Evolutionary conservation across 2,113 vertebrate species (phyloP).

Genomic region (Herpetotheres cachinnans): DNA sequence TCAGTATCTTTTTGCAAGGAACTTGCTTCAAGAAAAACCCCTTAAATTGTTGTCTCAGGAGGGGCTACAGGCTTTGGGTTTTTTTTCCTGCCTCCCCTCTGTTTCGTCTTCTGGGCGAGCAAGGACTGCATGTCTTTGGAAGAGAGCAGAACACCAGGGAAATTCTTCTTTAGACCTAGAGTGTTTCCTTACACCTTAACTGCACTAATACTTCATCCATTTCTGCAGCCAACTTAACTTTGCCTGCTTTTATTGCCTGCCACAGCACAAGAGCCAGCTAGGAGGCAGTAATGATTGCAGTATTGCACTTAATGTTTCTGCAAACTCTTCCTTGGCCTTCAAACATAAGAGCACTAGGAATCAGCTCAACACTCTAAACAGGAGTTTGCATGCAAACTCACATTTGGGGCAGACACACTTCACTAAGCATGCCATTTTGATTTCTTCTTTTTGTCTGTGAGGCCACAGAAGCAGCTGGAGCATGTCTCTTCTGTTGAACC

Average conservation of each 20-base stretch:
- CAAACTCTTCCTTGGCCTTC: background rate
- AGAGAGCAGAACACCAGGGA: background rate
- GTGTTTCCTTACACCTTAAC: background rate
- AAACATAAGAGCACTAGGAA: background rate
- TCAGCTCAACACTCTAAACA: background rate
- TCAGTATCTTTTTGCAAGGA: background rate
- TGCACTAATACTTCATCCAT: background rate
- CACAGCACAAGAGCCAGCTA: background rate
- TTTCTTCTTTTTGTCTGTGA: background rate
- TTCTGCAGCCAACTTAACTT: background rate
- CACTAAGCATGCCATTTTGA: background rate
- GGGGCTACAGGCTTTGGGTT: background rate
- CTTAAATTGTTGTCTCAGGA: background rate
- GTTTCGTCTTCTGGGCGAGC: background rate
- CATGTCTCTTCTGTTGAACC: background rate
- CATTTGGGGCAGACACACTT: background rate
- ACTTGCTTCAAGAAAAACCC: background rate
- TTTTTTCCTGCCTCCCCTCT: background rate
- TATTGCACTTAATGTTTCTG: background rate
- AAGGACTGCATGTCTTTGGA: background rate
- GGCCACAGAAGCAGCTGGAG: background rate
- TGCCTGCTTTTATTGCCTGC: background rate
- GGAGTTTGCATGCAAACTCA: background rate
- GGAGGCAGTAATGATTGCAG: background rate
- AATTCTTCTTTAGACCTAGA: background rate